Base-by-base conservation (phyloP, 1,140 invertebrate genomes). In the Drosophila ercepeae region DNA sequence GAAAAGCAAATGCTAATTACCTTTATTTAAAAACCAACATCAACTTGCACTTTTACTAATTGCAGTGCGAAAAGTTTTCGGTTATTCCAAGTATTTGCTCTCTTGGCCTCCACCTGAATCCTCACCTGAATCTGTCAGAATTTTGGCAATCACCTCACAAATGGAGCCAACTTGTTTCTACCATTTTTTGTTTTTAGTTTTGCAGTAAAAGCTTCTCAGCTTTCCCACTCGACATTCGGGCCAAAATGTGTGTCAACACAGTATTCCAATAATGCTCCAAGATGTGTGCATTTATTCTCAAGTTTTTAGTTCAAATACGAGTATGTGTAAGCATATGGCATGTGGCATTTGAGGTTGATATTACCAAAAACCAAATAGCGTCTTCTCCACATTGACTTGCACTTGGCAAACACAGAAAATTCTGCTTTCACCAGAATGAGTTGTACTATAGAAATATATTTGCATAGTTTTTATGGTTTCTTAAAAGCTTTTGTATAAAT, bases 281-380 rank as follows among this genome's bases (percentile, higher is more conserved):
- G 4, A 48, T 48, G 18, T 69, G 42, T 48, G 42, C 34, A 50
- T 41, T 42, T 18, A 54, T 16, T 14, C 7, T 11, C 29, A 67
- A n/a, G 19, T 45, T 53, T 65, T 25, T 53, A 52, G 39, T 52
- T 23, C 61, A 67, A 53, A 52, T 67, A 53, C 53, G 39, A 42
- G 65, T 57, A 53, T 67, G 39, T 51, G 65, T 57, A 41, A 55
- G 34, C 51, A 67, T 50, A 32, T 69, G 65, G 41, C 51, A 68
- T 50, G 41, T 69, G 65, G 41, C 51, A 68, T 69, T 41, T 34
- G 50, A 55, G 51, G 63, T 67, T 67, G 27, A 67, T 67, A 67
- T 67, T 67, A 69, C 63, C 65, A 19, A 69, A 69, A 69, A 57
- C 65, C 32, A 48, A 69, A 63, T 57, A 48, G 42, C 51, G 42